These are phyloP conservation scores for Drosophila prolongata DNA, from an alignment of 2,888 invertebrate species.

Conservation along the genomic window DNA sequence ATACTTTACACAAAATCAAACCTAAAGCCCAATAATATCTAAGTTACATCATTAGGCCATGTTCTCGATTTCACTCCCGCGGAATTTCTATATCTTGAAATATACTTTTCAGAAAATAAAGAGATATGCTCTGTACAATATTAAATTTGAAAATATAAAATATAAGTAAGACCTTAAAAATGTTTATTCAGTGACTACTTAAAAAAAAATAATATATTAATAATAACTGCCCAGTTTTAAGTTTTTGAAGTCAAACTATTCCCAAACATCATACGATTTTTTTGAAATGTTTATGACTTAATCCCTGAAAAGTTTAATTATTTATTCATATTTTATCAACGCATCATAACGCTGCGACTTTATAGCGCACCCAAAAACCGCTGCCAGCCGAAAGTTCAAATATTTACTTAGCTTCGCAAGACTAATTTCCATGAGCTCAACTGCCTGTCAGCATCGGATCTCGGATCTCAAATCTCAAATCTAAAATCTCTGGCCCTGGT, in stretches of 20 bases:
- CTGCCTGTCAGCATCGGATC: slow-evolving; percentile 25
- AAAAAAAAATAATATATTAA: too few relatives aligned
- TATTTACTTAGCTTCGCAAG: slow-evolving; percentile 48
- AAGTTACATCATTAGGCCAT: background rate
- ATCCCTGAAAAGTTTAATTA: background rate
- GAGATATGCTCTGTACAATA: too few relatives aligned
- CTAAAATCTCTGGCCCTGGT: slow-evolving; percentile 19
- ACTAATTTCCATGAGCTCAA: slow-evolving; percentile 42
- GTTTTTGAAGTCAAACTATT: background rate
- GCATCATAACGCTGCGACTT: background rate
- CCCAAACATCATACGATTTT: background rate
- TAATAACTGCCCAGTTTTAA: too few relatives aligned
- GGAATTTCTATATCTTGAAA: background rate
- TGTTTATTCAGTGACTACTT: too few relatives aligned
- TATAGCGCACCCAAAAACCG: slow-evolving; percentile 28
- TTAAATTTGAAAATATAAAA: too few relatives aligned
- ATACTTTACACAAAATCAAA: too few relatives aligned
- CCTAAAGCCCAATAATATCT: too few relatives aligned
- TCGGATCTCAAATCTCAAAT: slow-evolving; percentile 5
- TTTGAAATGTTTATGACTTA: background rate
- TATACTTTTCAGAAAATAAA: background rate
- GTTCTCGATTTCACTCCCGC: slow-evolving; percentile 6
- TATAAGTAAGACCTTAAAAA: too few relatives aligned
- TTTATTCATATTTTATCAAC: background rate
- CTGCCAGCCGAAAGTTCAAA: slow-evolving; percentile 37